Percentiles rank a stretch among this genome's conserved stretches.
These are phyloP conservation scores for Betta splendens DNA, from an alignment of 2,797 vertebrate genomes.

Conservation along the genomic window DNA sequence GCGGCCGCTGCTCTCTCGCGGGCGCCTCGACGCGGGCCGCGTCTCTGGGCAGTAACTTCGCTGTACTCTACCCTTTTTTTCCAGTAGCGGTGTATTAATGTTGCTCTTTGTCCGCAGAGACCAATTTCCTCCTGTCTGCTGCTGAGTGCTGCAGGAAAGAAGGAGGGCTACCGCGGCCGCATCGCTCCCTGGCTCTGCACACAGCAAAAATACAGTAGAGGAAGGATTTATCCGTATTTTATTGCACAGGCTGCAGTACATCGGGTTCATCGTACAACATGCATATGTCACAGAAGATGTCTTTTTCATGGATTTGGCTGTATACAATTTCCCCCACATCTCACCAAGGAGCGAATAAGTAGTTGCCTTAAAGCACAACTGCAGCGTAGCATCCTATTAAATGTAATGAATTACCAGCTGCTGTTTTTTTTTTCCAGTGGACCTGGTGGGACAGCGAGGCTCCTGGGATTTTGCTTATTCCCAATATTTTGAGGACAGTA, in stretches of 20 bases:
- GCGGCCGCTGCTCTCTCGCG: too few relatives aligned
- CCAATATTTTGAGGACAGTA: constrained; percentile 56
- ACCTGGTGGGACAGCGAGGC: constrained; percentile 37
- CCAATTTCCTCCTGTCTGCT: constrained; percentile 49
- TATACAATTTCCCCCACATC: constrained; percentile 34
- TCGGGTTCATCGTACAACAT: constrained; percentile 42
- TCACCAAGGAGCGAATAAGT: constrained; percentile 59
- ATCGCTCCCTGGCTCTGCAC: constrained; percentile 18
- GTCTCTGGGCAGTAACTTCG: constrained; percentile 40
- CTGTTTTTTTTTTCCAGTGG: constrained; percentile 38
- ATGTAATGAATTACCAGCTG: constrained; percentile 71
- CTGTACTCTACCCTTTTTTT: constrained; percentile 20
- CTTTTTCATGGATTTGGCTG: constrained; percentile 32
- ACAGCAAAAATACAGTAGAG: constrained; percentile 35
- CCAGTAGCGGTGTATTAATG: constrained; percentile 47
- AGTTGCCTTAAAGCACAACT: constrained; percentile 49
- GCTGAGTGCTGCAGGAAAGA: constrained; percentile 31
- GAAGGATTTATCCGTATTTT: constrained; percentile 36
- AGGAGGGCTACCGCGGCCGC: constrained; percentile 10
- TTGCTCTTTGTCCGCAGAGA: constrained; percentile 39
- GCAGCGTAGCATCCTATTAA: constrained; percentile 64
- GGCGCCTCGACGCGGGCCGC: constrained; percentile 22
- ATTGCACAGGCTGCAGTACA: constrained; percentile 33
- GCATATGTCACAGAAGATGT: constrained; percentile 24
- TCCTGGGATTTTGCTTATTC: constrained; percentile 47